These are phyloP conservation scores for Tychaedon coryphoeus DNA, from an alignment of 2,113 vertebrate species.

Conservation along the genomic window DNA sequence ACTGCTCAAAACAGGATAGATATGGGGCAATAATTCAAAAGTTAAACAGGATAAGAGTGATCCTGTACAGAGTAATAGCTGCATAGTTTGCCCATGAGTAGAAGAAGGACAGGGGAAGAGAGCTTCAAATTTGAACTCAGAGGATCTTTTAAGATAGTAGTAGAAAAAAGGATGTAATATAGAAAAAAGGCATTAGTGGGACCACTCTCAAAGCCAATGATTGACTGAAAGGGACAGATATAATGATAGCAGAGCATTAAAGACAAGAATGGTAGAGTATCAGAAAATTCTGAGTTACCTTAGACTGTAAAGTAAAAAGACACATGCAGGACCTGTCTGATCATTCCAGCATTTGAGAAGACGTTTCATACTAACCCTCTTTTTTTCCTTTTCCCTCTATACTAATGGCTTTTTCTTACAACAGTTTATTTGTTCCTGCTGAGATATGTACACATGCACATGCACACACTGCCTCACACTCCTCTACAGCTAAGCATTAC, in stretches of 20 bases:
- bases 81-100: neutral
- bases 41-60: neutral
- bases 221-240: neutral
- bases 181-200: neutral
- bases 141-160: neutral
- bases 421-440: neutral
- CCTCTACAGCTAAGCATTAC: neutral
- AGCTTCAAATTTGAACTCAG: neutral
- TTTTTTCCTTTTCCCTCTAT: rapidly evolving
- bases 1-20: neutral
- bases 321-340: neutral
- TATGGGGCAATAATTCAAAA: neutral
- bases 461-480: neutral
- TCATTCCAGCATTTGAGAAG: neutral
- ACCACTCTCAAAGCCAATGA: neutral
- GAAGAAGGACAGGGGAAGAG: neutral
- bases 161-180: neutral
- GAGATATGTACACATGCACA: neutral
- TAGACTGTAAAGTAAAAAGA: neutral
- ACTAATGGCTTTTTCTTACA: neutral
- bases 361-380: neutral
- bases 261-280: neutral
- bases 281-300: neutral
- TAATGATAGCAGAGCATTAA: neutral
- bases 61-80: neutral